Evolutionary conservation across 2,113 vertebrate genomes (phyloP), one percentile per base, ranked within the genome.

Genomic region (Grantiella picta): DNA sequence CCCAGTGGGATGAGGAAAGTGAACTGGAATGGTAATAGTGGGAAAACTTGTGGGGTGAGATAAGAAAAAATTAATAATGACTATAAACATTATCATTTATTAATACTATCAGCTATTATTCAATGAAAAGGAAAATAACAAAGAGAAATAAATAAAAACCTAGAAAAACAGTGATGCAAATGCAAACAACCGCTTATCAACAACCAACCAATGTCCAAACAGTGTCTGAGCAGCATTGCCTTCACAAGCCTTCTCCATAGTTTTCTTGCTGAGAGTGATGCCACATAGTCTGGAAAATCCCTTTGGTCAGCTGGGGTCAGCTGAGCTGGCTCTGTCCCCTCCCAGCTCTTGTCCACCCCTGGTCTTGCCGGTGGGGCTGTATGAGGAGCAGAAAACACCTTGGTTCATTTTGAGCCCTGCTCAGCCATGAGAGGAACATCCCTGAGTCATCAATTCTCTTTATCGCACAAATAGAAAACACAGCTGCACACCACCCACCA

Each of bases 341-440:
- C 45, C 17, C 45, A 40, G 13, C 15, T 35, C 59, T 53, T 53
- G 8, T 72, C 14, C 17, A 13, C 3, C 4, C 24, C 25, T 9
- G 7, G 14, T 36, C 24, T n/a, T 10, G 3, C 5, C 16, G 10
- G 7, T 23, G 17, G 5, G 20, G 12, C 5, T 42, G 13, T 36
- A 10, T 40, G 35, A 40, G n/a, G 4, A 31, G 38, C 10, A 72
- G 38, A 35, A 59, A 27, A 66, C 28, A 1, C 25, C 21, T 66
- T 53, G 38, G 11, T 17, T 5, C 6, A 22, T 16, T 11, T n/a
- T 12, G n/a, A 57, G 24, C 12, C 1, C 7, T 84, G 23, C 9
- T 45, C 33, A 60, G 27, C 9, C 20, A 20, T 11, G 28, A 20
- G 5, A 8, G 23, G n/a, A 20, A 24, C 0, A 2, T 11, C 35